Conservation (phyloP, 1,140 invertebrate genomes). For the Drosophila bocki region DNA sequence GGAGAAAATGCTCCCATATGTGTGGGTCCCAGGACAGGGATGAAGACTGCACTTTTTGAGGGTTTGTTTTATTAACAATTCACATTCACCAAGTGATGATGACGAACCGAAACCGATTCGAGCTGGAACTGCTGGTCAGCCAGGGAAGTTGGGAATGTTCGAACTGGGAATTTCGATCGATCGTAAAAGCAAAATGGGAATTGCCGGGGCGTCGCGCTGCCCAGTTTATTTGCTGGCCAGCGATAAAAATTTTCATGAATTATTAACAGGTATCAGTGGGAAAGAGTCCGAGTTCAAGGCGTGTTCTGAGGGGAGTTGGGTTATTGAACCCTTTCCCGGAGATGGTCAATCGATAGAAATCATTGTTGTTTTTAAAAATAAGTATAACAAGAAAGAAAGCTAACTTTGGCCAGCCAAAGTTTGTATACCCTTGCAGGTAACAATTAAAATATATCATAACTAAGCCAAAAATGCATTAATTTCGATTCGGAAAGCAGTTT, state of each 20-base stretch:
- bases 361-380: not conserved
- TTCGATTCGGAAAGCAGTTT: too few relatives aligned
- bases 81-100: constrained; percentile 20
- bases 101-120: constrained; percentile 58
- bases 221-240: constrained; percentile 74
- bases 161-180: constrained; percentile 78
- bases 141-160: constrained; percentile 57
- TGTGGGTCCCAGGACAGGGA: constrained; percentile 4
- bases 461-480: too few relatives aligned
- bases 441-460: too few relatives aligned
- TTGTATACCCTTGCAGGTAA: too few relatives aligned
- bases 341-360: constrained; percentile 23
- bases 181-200: constrained; percentile 78
- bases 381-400: too few relatives aligned
- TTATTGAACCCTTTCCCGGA: constrained; percentile 59
- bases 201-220: constrained; percentile 53
- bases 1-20: constrained; percentile 36
- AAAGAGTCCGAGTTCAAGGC: constrained; percentile 4
- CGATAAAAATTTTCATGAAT: constrained; percentile 77
- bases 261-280: constrained; percentile 71
- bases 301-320: constrained; percentile 24
- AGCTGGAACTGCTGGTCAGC: constrained; percentile 22
- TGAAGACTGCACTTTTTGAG: constrained; percentile 12
- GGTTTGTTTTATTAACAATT: constrained; percentile 37
- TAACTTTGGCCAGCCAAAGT: too few relatives aligned